Evolutionary conservation across 2,113 vertebrate genomes (phyloP), one percentile per base, ranked within the genome.

Genomic region (Eolophus roseicapilla): DNA sequence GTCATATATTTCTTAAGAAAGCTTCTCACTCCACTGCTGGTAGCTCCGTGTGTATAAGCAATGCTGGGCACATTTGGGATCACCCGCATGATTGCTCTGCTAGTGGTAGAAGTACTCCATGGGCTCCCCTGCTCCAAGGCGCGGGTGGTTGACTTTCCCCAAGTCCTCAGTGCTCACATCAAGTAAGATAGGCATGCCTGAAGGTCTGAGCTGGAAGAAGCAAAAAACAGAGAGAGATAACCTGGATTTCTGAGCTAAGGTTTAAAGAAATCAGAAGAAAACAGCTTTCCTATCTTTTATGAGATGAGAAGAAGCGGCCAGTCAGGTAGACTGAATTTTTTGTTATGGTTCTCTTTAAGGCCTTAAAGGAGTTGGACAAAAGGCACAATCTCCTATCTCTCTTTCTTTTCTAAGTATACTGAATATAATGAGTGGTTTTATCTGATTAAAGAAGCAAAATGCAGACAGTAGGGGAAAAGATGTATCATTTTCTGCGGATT

Each of bases 391-490:
- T 75, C 24, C 6, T 70, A 43, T 74, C 35, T 84, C 64, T 62
- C 47, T 76, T 86, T 85, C 60, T 93, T 83, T 93, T 82, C 62
- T 62, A 62, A 68, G 65, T 11, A 52, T 62, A 47, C 35, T 75
- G 82, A 81, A 49, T 88, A 92, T 69, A 95, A 86, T 88, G 86
- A 13, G 3, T 35, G 60, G 21, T 23, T 65, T 88, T 69, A 81
- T 84, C 88, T 91, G 83, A 96, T 86, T 88, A 95, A 78, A 97
- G 88, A 86, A 79, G 35, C 8, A 88, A 84, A 95, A 82, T 79
- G 77, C 70, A 79, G 47, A 71, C 55, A 95, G 90, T 93, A 86
- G 39, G n/a, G 50, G 33, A 20, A 75, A 95, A 83, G 76, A 83
- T 47, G 13, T 83, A 78, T 88, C 53, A 43, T 86, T 90, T 93